Evolutionary conservation across 2,888 invertebrate species (phyloP).

Genomic region (Epirrhoe tristata): DNA sequence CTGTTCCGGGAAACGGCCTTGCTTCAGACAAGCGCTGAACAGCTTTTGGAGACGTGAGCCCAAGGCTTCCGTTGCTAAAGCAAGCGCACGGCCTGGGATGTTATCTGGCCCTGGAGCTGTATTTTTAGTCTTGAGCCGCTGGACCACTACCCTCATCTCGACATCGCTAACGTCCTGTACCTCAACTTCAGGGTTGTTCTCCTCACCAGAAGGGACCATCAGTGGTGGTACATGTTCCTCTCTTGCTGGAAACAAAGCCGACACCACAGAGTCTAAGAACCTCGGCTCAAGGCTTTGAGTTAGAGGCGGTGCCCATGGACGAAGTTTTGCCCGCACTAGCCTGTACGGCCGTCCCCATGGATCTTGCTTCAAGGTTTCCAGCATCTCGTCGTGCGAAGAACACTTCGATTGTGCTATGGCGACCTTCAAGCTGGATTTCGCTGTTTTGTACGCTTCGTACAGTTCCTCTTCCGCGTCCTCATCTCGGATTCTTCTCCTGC

Average conservation of each 20-base stretch:
- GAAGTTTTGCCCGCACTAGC: background rate
- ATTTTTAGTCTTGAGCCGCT: background rate
- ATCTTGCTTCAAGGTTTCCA: conserved; percentile 13
- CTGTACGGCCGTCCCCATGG: conserved; percentile 16
- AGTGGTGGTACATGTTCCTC: too few species aligned
- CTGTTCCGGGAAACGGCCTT: background rate
- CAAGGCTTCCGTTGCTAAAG: background rate
- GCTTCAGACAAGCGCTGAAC: background rate
- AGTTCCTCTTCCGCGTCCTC: background rate
- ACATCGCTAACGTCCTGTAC: too few species aligned
- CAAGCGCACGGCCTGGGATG: background rate
- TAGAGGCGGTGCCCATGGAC: conserved; percentile 12
- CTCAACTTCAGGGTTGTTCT: background rate
- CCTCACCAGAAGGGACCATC: background rate
- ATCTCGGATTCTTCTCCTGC: background rate
- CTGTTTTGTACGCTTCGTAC: background rate
- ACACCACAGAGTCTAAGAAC: background rate
- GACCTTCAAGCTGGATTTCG: background rate
- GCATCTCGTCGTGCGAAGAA: too few species aligned
- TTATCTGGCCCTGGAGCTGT: background rate
- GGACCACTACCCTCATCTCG: background rate
- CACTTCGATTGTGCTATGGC: too few species aligned
- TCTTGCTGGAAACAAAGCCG: background rate
- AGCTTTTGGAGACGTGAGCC: background rate
- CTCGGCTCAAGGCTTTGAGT: background rate